Evolutionary conservation across 2,797 vertebrate genomes (phyloP), one percentile per base, ranked within the genome.

Genomic region (Brachyalestes nurse): DNA sequence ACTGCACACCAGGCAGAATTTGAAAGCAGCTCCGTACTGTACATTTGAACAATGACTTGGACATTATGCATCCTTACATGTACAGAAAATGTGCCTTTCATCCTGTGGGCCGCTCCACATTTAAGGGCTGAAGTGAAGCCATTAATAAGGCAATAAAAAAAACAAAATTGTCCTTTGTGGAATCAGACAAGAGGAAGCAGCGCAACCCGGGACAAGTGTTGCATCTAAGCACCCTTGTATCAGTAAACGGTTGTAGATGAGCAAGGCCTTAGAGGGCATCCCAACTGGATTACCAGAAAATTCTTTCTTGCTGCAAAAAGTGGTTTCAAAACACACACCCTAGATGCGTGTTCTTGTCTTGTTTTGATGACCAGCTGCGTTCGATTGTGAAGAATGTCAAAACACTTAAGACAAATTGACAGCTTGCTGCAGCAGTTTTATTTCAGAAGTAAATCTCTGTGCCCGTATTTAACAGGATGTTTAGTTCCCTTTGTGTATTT

Each of bases 401-500:
- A 85, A 67, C 72, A 83, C 74, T 80, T 42, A 21, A 61, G 14
- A 72, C 1, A 38, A 79, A 73, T 86, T 65, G 72, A 74, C 65
- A 62, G 55, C 49, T 67, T 73, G 16, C 40, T 9, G 4, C 47
- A n/a, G 61, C 14, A 19, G 9, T 77, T 55, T 34, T 55, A 49
- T 21, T 67, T 75, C 67, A 80, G 61, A 76, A 77, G 5, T 58
- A 76, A 21, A 42, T 47, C 14, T 53, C 0, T 12, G 51, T 84
- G 84, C 81, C 23, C 2, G 4, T 74, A 83, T 12, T n/a, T 62
- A 40, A 72, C 81, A 83, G 80, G 28, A 85, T 85, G 81, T 82
- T 80, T 80, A 73, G 71, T 75, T 87, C 86, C 75, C 66, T 85
- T 84, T 87, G 69, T 73, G 84, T 78, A 78, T 79, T 86, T 85